Evolutionary conservation across 2,888 invertebrate genomes (phyloP), one percentile per base, ranked within the genome.

Genomic region (Philereme transversata): DNA sequence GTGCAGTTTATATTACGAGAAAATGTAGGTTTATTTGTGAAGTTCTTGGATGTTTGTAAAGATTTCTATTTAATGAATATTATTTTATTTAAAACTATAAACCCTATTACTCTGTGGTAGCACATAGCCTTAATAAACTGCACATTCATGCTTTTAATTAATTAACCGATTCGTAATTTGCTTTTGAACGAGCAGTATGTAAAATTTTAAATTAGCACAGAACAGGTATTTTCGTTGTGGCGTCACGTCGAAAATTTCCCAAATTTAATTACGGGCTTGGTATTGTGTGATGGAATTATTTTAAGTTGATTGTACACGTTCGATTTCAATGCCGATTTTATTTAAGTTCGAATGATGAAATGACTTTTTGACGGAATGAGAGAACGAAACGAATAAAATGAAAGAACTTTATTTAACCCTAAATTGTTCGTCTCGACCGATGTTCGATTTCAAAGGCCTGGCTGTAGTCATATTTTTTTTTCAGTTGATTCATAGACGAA

Each of bases 151-250:
- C 57, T 61, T 62, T 70, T 58, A 67, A 70, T 69, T 65, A 70
- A 69, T 72, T 68, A 62, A 64, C 54, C 64, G 53, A 46, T 57
- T 57, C 62, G 66, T 67, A 61, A 67, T 68, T 66, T 59, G 46
- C 46, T 51, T 51, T 45, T 45, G 54, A 57, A 63, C 57, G 50
- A 44, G 58, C 60, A 63, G 58, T 57, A 60, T 56, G 43, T 53
- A 53, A 51, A 65, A 65, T 62, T 59, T 49, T 44, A 47, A 51
- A 52, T 51, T 43, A n/a, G 43, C 36, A 43, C 51, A 36, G 33
- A n/a, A 34, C 54, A 51, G 46, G 56, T 46, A 61, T 58, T 57
- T 57, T 55, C 53, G 36, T 49, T 60, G 52, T 45, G 47, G 55
- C 45, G 51, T 47, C 22, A 51, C 40, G 54, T 46, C 46, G 50